These are phyloP conservation scores for Sphenopsis melanotis DNA, from an alignment of 2,797 vertebrate genomes.

Conservation along the genomic window DNA sequence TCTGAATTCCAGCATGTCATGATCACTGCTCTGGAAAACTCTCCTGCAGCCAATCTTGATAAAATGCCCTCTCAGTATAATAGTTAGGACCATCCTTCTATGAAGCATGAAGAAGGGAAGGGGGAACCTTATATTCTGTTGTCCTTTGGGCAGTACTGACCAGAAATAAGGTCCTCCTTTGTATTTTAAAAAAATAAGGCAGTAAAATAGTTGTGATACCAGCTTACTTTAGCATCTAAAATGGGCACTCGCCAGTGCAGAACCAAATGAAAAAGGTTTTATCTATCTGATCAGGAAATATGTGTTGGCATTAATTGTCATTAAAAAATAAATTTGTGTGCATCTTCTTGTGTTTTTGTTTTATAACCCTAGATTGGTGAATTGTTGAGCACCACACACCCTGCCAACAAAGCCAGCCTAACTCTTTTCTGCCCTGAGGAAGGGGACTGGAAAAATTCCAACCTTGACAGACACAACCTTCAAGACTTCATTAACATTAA, in stretches of 20 bases:
- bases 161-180: background rate
- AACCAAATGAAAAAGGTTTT: background rate
- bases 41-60: background rate
- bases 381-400: slow-evolving; percentile 92
- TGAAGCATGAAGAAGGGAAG: background rate
- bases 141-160: background rate
- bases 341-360: slow-evolving; percentile 3
- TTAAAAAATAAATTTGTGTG: background rate
- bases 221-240: background rate
- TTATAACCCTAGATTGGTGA: slow-evolving; percentile 87
- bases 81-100: background rate
- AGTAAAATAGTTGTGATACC: background rate
- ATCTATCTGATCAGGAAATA: background rate
- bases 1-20: background rate
- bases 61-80: background rate
- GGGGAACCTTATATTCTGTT: background rate
- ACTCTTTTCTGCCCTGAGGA: slow-evolving; percentile 93
- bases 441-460: slow-evolving; percentile 97
- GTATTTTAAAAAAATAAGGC: background rate
- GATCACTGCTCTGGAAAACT: background rate
- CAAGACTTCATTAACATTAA: slow-evolving; percentile 98
- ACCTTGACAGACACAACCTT: slow-evolving; percentile 95
- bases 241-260: background rate
- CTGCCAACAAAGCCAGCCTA: slow-evolving; percentile 94
- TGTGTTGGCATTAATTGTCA: background rate